Conservation (phyloP, 2,797 vertebrate genomes). For the Cynodonichthys magdalenae region DNA sequence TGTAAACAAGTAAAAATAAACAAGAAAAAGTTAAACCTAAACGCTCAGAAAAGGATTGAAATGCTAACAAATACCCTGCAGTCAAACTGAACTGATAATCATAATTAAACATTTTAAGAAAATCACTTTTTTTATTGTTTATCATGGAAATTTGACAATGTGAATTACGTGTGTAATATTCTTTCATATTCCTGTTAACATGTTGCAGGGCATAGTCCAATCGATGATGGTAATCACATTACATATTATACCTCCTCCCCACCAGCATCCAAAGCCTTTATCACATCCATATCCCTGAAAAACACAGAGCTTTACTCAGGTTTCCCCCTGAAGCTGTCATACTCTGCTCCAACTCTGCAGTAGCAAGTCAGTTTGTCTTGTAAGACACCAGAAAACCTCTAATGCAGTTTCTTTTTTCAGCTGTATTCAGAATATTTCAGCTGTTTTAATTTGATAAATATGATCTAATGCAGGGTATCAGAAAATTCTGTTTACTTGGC, state of each 20-base stretch:
- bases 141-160: neutral
- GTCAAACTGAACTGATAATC: too few species aligned
- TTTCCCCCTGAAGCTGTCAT: neutral
- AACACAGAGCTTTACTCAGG: neutral
- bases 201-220: neutral
- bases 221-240: neutral
- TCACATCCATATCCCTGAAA: neutral
- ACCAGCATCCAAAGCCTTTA: neutral
- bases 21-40: too few species aligned
- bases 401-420: neutral
- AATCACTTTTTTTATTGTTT: neutral
- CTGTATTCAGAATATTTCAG: too few species aligned
- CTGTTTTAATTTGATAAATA: neutral
- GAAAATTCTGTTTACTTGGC: neutral
- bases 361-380: neutral
- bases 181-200: neutral
- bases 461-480: neutral
- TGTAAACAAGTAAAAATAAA: too few species aligned
- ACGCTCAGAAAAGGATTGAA: too few species aligned
- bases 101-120: neutral
- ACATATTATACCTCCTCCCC: neutral
- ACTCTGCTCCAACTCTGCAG: neutral
- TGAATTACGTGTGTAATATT: neutral
- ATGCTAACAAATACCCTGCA: too few species aligned
- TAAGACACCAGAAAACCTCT: neutral